Conservation (phyloP, 2,888 invertebrate species). For the Corbicula japonica region DNA sequence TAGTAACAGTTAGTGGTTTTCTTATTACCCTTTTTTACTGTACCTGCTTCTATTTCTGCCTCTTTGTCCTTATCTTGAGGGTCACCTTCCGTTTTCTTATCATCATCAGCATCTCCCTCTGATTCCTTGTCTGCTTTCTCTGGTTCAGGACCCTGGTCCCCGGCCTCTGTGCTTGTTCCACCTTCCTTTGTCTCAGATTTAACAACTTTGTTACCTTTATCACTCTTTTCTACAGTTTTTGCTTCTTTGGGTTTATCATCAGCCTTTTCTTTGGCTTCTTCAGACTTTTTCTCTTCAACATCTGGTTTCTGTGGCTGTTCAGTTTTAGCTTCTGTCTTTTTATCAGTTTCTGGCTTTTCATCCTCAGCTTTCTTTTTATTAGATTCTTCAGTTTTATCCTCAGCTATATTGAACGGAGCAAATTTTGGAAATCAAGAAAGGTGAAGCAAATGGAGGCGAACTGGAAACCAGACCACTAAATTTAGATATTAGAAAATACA, state of each 20-base stretch:
- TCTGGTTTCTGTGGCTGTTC: constrained; percentile 42
- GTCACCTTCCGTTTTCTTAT: constrained; percentile 34
- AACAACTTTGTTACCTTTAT: constrained; percentile 11
- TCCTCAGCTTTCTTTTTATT: constrained; percentile 27
- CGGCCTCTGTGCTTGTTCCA: constrained; percentile 51
- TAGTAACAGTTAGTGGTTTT: too few species aligned
- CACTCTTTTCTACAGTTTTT: constrained; percentile 12
- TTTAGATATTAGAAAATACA: too few species aligned
- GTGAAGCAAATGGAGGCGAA: too few species aligned
- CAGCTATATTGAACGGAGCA: too few species aligned
- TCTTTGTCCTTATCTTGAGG: constrained; percentile 56
- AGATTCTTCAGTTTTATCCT: constrained; percentile 30
- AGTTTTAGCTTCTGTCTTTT: constrained; percentile 32
- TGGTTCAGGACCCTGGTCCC: constrained; percentile 38
- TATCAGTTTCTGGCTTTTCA: constrained; percentile 38
- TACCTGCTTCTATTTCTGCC: constrained; percentile 62
- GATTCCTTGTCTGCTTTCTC: constrained; percentile 17
- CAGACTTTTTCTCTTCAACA: constrained; percentile 17
- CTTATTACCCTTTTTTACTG: too few species aligned
- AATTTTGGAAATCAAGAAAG: too few species aligned
- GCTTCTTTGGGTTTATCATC: constrained; percentile 42
- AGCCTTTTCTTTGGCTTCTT: constrained; percentile 44
- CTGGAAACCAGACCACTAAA: too few species aligned
- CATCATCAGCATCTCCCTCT: constrained; percentile 44
- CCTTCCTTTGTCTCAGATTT: constrained; percentile 52